Base-by-base conservation (phyloP, 2,888 invertebrate species). In the Euplagia quadripunctaria region DNA sequence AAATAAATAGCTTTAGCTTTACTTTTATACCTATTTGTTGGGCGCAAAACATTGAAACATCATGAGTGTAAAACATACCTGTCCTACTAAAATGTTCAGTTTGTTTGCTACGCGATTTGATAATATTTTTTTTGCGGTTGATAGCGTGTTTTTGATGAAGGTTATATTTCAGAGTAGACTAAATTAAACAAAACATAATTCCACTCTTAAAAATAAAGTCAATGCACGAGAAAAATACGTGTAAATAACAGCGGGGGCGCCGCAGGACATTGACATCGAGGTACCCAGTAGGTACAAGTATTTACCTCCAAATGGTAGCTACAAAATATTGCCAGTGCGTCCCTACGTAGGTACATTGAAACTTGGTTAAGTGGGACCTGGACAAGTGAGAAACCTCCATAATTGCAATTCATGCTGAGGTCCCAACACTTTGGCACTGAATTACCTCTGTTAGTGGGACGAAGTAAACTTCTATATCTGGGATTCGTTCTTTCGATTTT, bases 241-340 rank as follows among this genome's bases (percentile, higher is more conserved):
- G 41, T 51, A 70, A 49, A 64, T 51, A 12, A 55, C 20, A 71
- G 51, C 64, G 76, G 49, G 42, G 52, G 41, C 68, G 63, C 72
- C 70, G 55, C 61, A 74, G 72, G 72, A 52, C 64, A 51, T 65
- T 73, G 75, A 71, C 69, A 78, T 74, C n/a, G n/a, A n/a, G n/a
- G n/a, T n/a, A n/a, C n/a, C n/a, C n/a, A n/a, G 72, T 64, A 69
- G 61, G 70, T 58, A 65, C 63, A 67, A 72, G 64, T 41, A 70
- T 41, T 71, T 79, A 72, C 69, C 71, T 74, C 79, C 74, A 79
- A 81, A 79, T 75, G 42, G 79, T 74, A 73, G 65, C 65, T 78
- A 79, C 20, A 58, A 58, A 58, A 31, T 75, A 76, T 77, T 78
- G 78, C 68, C 74, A 63, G 70, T 11, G 58, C 4, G 20, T 20